phyloP scores from a whole-genome alignment of 2,888 invertebrate species.

The Apamea monoglypha region DNA sequence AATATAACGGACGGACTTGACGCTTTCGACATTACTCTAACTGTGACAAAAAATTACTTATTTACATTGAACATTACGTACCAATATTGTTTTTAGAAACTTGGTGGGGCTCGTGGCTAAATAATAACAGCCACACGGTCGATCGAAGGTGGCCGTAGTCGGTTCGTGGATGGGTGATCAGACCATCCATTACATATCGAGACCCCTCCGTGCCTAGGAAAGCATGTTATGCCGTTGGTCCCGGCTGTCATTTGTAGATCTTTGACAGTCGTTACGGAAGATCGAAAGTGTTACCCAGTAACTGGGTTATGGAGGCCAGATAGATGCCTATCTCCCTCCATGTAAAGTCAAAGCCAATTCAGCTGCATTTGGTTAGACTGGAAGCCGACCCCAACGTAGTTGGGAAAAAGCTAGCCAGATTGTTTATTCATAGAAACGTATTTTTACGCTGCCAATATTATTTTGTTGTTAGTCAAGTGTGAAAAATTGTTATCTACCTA shows the following conservation, averaged over 20 bases:
- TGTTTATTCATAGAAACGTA: neutral
- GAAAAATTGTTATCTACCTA: neutral
- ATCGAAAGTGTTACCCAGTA: neutral
- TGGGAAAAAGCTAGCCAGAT: neutral
- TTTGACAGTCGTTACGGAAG: neutral
- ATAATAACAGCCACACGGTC: neutral
- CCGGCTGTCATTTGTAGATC: neutral
- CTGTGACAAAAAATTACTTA: constrained; percentile 26
- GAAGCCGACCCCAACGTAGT: no score
- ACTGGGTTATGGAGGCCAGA: no score
- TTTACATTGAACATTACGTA: constrained; percentile 16
- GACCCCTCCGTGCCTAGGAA: neutral
- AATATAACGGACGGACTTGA: constrained; percentile 73
- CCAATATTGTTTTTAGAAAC: neutral
- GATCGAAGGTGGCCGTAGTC: neutral
- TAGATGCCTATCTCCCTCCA: no score
- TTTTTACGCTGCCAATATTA: neutral
- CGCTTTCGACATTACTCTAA: constrained; percentile 52
- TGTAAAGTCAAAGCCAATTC: no score
- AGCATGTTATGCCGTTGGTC: neutral
- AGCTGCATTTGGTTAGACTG: no score
- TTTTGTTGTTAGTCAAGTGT: neutral
- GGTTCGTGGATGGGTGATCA: neutral
- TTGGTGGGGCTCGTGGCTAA: neutral
- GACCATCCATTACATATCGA: neutral